These are phyloP conservation scores for Pelosia muscerda DNA, from an alignment of 2,888 invertebrate genomes.

Conservation along the genomic window DNA sequence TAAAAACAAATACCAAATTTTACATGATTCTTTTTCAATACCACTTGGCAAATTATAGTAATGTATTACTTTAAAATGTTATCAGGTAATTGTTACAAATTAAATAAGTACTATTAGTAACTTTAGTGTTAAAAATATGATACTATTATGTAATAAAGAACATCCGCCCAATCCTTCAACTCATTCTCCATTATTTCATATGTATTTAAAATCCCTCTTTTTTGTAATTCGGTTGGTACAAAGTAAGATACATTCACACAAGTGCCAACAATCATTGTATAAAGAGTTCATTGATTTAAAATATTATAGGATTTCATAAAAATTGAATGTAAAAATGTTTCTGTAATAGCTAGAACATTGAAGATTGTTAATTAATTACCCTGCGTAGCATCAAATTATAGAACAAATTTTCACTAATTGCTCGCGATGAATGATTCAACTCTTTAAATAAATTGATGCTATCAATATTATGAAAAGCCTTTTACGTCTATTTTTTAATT, in stretches of 20 bases:
- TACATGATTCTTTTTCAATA: background rate
- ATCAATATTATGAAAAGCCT: conserved; percentile 34
- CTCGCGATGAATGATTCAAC: conserved; percentile 21
- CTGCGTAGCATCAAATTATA: conserved; percentile 23
- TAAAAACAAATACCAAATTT: background rate
- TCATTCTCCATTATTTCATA: background rate
- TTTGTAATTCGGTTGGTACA: background rate
- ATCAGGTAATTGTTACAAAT: background rate
- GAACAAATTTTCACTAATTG: conserved; percentile 34
- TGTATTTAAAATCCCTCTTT: background rate
- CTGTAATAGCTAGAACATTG: background rate
- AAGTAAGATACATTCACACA: background rate
- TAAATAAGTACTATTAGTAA: background rate
- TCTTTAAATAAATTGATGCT: conserved; percentile 30
- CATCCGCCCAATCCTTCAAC: conserved; percentile 44
- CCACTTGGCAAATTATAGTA: background rate
- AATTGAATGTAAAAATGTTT: background rate
- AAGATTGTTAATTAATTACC: background rate
- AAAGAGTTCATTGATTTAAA: background rate
- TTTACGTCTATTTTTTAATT: conserved; percentile 11
- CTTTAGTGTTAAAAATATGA: background rate
- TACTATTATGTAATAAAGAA: conserved; percentile 24
- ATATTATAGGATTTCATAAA: background rate
- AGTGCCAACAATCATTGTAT: background rate
- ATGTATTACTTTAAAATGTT: background rate